phyloP scores from a whole-genome alignment of 1,140 invertebrate genomes.

The Pseudomyrmex flavicornis region DNA sequence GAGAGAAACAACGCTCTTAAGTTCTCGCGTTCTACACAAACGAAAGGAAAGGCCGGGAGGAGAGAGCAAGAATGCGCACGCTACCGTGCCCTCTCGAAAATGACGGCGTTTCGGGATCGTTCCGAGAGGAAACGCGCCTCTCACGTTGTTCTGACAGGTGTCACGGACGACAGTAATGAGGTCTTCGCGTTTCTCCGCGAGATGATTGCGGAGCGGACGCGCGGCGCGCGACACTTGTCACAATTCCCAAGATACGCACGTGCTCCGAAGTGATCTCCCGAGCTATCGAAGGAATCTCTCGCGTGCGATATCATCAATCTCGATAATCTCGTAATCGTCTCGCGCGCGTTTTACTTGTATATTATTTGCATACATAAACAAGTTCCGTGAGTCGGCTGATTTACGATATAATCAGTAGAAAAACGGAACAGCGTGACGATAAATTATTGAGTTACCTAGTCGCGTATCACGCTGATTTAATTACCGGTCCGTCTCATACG shows the following conservation, averaged over 20 bases:
- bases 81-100: slow-evolving; percentile 51
- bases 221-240: slow-evolving; percentile 20
- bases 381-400: background rate
- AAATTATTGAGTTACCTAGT: slow-evolving; percentile 14
- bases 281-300: slow-evolving; percentile 18
- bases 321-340: slow-evolving; percentile 13
- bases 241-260: background rate
- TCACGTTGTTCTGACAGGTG: slow-evolving; percentile 25
- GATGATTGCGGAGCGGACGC: slow-evolving; percentile 30
- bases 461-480: slow-evolving; percentile 38
- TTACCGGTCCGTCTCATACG: slow-evolving; percentile 11
- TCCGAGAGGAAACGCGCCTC: slow-evolving; percentile 58
- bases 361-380: background rate
- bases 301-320: slow-evolving; percentile 33
- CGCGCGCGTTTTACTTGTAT: background rate
- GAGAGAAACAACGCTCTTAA: background rate
- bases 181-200: slow-evolving; percentile 11
- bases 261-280: background rate
- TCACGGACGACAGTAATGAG: slow-evolving; percentile 30
- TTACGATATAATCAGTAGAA: background rate
- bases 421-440: background rate
- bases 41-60: background rate
- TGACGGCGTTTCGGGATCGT: slow-evolving; percentile 47
- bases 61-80: background rate
- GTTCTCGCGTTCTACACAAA: background rate